Evolutionary conservation across 1,140 invertebrate genomes (phyloP).

Genomic region (Penaeus japonicus): DNA sequence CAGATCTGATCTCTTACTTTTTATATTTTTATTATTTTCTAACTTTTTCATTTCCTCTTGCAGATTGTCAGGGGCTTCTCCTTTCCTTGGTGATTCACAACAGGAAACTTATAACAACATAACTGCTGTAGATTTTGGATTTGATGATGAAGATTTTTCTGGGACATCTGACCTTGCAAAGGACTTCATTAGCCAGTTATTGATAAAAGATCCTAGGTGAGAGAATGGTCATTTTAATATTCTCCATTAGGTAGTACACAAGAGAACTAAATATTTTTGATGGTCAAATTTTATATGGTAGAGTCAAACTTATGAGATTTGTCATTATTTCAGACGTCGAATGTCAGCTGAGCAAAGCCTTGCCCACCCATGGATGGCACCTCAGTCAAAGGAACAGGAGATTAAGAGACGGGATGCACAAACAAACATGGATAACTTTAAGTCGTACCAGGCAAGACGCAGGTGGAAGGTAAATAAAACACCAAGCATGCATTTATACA

Average conservation of each 20-base stretch:
- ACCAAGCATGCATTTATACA: too few species aligned
- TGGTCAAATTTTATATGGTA: too few species aligned
- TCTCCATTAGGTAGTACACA: too few species aligned
- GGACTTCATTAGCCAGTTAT: constrained; percentile 69
- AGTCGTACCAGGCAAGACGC: constrained; percentile 66
- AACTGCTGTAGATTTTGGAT: constrained; percentile 67
- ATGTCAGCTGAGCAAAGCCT: constrained; percentile 72
- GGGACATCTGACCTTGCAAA: constrained; percentile 68
- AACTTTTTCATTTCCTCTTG: constrained; percentile 48
- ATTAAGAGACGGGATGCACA: constrained; percentile 62
- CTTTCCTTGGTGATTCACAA: constrained; percentile 70
- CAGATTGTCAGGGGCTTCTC: constrained; percentile 69
- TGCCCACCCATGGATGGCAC: constrained; percentile 74
- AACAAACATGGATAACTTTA: constrained; percentile 68
- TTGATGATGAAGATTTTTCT: constrained; percentile 69
- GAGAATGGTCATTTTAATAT: not conserved
- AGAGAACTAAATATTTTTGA: too few species aligned
- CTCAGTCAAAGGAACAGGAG: constrained; percentile 62
- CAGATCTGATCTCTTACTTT: too few species aligned
- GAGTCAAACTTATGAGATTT: not conserved
- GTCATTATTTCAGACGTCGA: constrained; percentile 67
- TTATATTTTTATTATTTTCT: not conserved
- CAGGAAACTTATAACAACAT: constrained; percentile 71
- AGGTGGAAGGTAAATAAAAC: constrained; percentile 70
- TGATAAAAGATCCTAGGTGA: constrained; percentile 68